Percentiles rank a stretch among this genome's conserved stretches.
Evolutionary conservation across 2,113 vertebrate genomes (phyloP).

Genomic region (Cyanoramphus novaezelandiae): DNA sequence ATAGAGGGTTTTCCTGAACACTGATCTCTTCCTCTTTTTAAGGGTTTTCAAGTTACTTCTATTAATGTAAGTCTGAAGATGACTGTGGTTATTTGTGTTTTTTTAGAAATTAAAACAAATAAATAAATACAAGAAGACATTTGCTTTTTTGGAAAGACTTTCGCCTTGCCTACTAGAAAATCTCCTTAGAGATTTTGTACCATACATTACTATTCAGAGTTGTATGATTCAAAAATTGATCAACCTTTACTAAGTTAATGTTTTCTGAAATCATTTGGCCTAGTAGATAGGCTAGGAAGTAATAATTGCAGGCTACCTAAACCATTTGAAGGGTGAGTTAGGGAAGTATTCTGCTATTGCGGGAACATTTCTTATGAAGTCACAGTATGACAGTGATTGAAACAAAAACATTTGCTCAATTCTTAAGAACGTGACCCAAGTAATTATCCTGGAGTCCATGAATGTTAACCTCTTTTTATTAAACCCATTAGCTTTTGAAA

Average conservation of each 20-base stretch:
- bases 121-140: background rate
- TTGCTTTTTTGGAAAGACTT: background rate
- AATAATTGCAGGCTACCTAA: background rate
- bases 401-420: background rate
- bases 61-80: background rate
- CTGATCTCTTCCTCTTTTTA: background rate
- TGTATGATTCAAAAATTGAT: background rate
- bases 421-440: background rate
- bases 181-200: background rate
- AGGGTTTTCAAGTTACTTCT: background rate
- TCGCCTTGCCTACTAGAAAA: background rate
- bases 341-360: background rate
- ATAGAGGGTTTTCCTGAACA: background rate
- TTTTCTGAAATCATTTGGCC: background rate
- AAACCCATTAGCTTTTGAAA: constrained; percentile 23
- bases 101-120: background rate
- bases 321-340: background rate
- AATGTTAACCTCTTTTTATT: background rate
- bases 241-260: background rate
- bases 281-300: background rate
- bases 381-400: background rate
- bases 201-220: background rate
- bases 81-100: background rate
- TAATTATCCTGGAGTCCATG: background rate
- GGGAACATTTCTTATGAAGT: background rate